Evolutionary conservation across 1,140 invertebrate genomes (phyloP).

Genomic region (Pseudomyrmex dendroicus): DNA sequence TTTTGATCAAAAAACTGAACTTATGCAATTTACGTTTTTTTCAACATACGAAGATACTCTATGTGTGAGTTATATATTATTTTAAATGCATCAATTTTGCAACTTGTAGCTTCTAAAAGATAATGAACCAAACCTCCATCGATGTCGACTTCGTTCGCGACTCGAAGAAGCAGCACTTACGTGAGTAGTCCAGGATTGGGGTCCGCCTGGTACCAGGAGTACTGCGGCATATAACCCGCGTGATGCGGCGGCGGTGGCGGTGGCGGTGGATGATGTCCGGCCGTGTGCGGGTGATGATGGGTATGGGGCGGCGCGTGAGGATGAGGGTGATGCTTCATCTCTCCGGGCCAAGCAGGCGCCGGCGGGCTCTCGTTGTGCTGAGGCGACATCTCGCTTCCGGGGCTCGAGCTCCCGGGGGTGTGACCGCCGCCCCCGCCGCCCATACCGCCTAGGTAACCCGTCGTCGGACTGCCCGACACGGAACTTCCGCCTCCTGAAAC

Average conservation of each 20-base stretch:
- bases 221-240: slow-evolving; percentile 89
- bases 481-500: slow-evolving; percentile 83
- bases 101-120: not conserved
- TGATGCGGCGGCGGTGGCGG: slow-evolving; percentile 84
- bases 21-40: not conserved
- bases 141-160: not conserved
- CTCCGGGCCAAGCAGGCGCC: slow-evolving; percentile 88
- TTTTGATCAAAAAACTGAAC: not conserved
- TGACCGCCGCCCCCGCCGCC: slow-evolving; percentile 84
- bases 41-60: not conserved
- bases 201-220: slow-evolving; percentile 91
- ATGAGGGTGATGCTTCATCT: slow-evolving; percentile 89
- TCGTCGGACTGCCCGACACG: slow-evolving; percentile 83
- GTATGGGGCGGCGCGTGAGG: slow-evolving; percentile 86
- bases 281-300: slow-evolving; percentile 87
- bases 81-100: slow-evolving; percentile 18
- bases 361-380: slow-evolving; percentile 87
- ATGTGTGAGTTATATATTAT: not conserved
- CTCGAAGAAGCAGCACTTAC: slow-evolving; percentile 85
- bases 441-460: slow-evolving; percentile 84
- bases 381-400: slow-evolving; percentile 87
- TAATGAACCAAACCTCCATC: not conserved
- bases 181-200: slow-evolving; percentile 90
- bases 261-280: slow-evolving; percentile 86
- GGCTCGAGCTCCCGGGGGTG: slow-evolving; percentile 86